A percentile compares a stretch with the other conserved stretches of the same genome.
phyloP scores from a whole-genome alignment of 2,113 vertebrate species.

The Dermatemys mawii region DNA sequence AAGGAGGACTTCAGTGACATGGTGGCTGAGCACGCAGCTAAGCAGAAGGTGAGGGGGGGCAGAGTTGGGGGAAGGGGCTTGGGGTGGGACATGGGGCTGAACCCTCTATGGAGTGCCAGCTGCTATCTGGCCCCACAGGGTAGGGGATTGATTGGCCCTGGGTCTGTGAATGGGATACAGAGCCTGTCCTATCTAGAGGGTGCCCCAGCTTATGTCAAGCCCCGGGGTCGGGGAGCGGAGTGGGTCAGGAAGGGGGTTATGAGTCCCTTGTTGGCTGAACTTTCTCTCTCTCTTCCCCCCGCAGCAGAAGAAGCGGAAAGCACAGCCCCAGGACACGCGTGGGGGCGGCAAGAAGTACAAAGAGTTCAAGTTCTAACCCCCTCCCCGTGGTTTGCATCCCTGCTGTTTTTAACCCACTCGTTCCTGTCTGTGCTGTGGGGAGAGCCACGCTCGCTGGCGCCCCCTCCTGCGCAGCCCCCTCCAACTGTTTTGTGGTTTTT shows the following conservation, averaged over 20 bases:
- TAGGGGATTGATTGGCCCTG: background rate
- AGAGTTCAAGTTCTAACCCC: constrained; percentile 91
- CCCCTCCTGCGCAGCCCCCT: background rate
- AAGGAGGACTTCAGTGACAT: constrained; percentile 97
- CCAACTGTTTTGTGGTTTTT: background rate
- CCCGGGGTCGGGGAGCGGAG: background rate
- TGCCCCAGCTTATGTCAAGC: background rate
- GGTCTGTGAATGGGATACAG: background rate
- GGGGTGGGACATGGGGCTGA: too few relatives aligned
- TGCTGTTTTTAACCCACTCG: background rate
- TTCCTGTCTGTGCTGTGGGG: background rate
- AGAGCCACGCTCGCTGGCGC: background rate
- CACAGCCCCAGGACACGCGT: constrained; percentile 89
- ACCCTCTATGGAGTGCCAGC: background rate
- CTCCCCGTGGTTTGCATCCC: background rate
- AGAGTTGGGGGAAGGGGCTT: background rate
- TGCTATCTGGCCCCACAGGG: background rate
- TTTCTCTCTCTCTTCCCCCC: background rate
- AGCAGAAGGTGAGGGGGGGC: constrained; percentile 86
- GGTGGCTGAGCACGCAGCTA: constrained; percentile 95
- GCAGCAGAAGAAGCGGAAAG: constrained; percentile 94
- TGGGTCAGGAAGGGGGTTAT: background rate
- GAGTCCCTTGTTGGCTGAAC: background rate
- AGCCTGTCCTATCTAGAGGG: background rate
- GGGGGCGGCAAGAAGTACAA: constrained; percentile 93